Evolutionary conservation across 2,888 invertebrate species (phyloP).

Genomic region (Melikaiella ostensackeni): DNA sequence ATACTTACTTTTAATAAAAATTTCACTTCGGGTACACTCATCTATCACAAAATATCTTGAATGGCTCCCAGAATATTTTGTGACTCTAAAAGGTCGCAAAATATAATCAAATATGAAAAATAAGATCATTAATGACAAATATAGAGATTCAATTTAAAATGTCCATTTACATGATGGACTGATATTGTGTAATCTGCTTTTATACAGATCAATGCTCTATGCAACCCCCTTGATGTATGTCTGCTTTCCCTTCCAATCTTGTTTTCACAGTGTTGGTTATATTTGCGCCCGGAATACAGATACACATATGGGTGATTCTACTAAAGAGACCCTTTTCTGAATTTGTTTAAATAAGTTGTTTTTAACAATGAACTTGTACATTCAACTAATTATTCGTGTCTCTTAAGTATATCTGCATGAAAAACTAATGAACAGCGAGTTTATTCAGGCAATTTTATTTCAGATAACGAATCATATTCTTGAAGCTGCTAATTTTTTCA

Average conservation of each 20-base stretch:
- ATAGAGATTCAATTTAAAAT: not conserved
- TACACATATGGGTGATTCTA: no score
- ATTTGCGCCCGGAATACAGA: conserved; percentile 53
- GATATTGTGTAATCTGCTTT: conserved; percentile 36
- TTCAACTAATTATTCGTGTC: no score
- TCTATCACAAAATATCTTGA: conserved; percentile 7
- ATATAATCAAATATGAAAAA: not conserved
- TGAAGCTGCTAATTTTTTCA: no score
- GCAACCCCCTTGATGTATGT: conserved; percentile 32
- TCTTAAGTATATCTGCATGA: no score
- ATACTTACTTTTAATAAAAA: no score
- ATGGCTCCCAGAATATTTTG: conserved; percentile 5
- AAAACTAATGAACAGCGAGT: no score
- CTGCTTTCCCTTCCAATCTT: conserved; percentile 28
- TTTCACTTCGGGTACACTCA: not conserved
- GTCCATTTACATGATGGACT: not conserved
- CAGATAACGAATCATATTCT: no score
- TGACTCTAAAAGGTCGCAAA: not conserved
- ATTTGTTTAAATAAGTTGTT: no score
- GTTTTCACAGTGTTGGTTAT: conserved; percentile 47
- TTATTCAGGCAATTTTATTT: no score
- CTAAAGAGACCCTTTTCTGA: no score
- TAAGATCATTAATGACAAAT: not conserved
- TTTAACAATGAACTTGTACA: no score
- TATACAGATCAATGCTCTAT: conserved; percentile 40